Base-by-base conservation (phyloP, 1,140 invertebrate species). In the Aphaenogaster floridana region DNA sequence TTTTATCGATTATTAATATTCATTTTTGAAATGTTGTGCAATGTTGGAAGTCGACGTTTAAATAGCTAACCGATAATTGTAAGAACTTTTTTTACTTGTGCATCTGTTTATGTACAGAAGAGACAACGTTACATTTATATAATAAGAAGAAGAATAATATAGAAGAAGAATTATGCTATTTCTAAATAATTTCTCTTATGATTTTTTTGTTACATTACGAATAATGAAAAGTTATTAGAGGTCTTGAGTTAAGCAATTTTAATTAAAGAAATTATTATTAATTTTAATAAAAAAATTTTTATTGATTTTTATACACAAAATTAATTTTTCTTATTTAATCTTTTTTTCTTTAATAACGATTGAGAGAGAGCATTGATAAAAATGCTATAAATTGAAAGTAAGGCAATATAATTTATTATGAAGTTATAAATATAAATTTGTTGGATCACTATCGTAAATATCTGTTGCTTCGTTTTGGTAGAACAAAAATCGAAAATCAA, bases 401-500 rank as follows among this genome's bases (percentile, higher is more conserved):
- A 59, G 3, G 1, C 4, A 13, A 13, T 1, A 74, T 54, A 54
- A 36, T 13, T 74, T 45, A 45, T 54, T 9, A 52, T 0, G 9
- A 54, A 63, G 4, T 45, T 64, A n/a, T 21, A 11, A n/a, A 36
- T 34, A 66, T 57, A 21, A 57, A 69, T 50, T 36, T 50, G 21
- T 36, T 80, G 34, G 13, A 59, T 77, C 5, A 48, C 52, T 57
- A 52, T 48, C 8, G 0, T 17, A 39, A 66, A 48, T 64, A 61
- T 3, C 9, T 42, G 13, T 39, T 59, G 15, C 7, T 68, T 42
- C n/a, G 9, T 80, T 57, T 15, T 61, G 21, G 39, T n/a, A 1
- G 3, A 80, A 48, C 45, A 34, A 66, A 77, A 89, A 77, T 39
- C 45, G 74, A 54, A 66, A 83, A 21, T 57, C 15, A 39, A 39